Base-by-base conservation (phyloP, 2,888 invertebrate genomes). In the Leuctra nigra region DNA sequence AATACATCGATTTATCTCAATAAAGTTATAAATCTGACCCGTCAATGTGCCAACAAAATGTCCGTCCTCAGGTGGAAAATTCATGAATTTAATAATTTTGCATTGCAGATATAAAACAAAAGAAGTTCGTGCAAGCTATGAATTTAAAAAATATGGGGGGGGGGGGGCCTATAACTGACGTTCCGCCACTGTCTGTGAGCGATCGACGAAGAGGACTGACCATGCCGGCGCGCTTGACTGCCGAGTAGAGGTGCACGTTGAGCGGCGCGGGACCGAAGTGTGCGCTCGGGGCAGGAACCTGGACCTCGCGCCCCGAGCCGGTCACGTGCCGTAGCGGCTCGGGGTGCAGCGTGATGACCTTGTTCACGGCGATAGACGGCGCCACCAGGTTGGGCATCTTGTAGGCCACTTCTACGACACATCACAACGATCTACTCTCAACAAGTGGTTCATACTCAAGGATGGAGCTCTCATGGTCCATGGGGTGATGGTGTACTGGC, bases 221-320 rank as follows among this genome's bases (percentile, higher is more conserved):
- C 88, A 91, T 90, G 58, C 92, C 92, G 64, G 82, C 76, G 52
- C 94, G 80, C 35, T 85, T 81, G 62, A 83, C 82, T 58, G 85
- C 81, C 64, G 94, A 94, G 41, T 98, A 80, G 29, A 98, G 77
- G 56, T 95, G 80, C 29, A 90, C 85, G 61, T 86, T 83, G 1
- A 98, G 77, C 0, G 91, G 83, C 61, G 87, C 87, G 13, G 84
- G 78, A 18, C 92, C 94, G 53, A 91, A 79, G 72, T 96, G 91
- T 38, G 91, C 87, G 24, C 78, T 79, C 0, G 97, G 96, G 36
- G 91, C 84, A 1, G 90, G 83, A 58, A 96, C 83, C n/a, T 84
- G 82, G 4, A 76, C 69, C 56, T 80, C 77, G 33, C 76, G 73
- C 1, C 82, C 83, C 47, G 78, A 76, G 0, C 67, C 64, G 1